Evolutionary conservation across 1,140 invertebrate species (phyloP).

Genomic region (Thalassaphorura encarpata): DNA sequence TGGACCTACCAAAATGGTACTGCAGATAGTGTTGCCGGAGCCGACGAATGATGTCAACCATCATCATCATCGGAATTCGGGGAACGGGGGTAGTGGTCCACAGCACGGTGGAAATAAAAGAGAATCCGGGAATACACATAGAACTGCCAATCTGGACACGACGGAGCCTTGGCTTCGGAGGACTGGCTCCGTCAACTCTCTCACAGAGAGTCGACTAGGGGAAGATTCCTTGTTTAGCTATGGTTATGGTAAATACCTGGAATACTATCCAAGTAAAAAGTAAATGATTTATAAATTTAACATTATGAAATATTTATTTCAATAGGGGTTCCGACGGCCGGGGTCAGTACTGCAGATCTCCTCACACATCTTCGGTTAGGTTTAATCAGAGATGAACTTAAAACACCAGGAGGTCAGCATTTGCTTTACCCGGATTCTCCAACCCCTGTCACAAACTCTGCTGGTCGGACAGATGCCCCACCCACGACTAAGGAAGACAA

Average conservation of each 20-base stretch:
- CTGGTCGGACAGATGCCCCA: conserved; percentile 19
- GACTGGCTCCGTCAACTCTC: conserved; percentile 21
- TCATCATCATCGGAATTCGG: conserved; percentile 14
- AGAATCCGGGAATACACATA: conserved; percentile 2
- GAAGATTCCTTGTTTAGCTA: conserved; percentile 31
- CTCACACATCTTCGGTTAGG: conserved; percentile 20
- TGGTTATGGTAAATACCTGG: conserved; percentile 18
- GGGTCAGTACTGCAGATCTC: conserved; percentile 11
- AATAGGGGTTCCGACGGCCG: conserved; percentile 9
- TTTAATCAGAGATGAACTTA: conserved; percentile 10
- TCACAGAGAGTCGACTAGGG: conserved; percentile 25
- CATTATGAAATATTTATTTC: neutral
- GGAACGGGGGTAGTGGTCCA: conserved; percentile 2
- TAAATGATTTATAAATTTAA: too few species aligned
- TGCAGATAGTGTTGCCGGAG: conserved; percentile 33
- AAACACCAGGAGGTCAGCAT: conserved; percentile 8
- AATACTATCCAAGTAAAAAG: too few species aligned
- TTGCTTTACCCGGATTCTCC: conserved; percentile 21
- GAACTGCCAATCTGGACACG: neutral
- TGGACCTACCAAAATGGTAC: conserved; percentile 32
- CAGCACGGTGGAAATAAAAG: neutral
- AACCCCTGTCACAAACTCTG: conserved; percentile 14
- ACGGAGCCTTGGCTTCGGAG: conserved; percentile 19
- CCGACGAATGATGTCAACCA: conserved; percentile 28
- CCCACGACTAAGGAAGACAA: conserved; percentile 35